Evolutionary conservation across 2,888 invertebrate species (phyloP).

Genomic region (Gastrophysa polygoni): DNA sequence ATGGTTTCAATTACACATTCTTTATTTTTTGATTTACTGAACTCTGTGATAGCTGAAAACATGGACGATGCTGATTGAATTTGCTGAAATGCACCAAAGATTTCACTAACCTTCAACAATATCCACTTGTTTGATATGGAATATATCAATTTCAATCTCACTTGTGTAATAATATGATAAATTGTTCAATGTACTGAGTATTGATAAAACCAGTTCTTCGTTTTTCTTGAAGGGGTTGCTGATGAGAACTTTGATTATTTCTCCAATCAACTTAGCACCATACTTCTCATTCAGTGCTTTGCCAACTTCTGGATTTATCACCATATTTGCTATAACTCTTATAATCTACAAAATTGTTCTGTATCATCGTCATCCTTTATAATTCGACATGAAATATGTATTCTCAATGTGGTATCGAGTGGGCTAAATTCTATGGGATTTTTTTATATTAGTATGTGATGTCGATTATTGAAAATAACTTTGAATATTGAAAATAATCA

Average conservation of each 20-base stretch:
- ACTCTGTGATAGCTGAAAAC: conserved; percentile 56
- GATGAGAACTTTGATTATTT: conserved; percentile 57
- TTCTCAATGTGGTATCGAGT: background rate
- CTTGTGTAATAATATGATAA: conserved; percentile 75
- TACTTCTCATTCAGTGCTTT: conserved; percentile 63
- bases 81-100: background rate
- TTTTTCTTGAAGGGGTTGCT: conserved; percentile 62
- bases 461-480: no score
- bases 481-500: no score
- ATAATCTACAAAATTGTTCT: conserved; percentile 65
- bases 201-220: conserved; percentile 78
- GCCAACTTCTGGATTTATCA: conserved; percentile 79
- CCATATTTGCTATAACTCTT: conserved; percentile 84
- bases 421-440: no score
- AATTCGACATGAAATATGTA: background rate
- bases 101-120: conserved; percentile 58
- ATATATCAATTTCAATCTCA: conserved; percentile 56
- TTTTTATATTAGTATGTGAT: no score
- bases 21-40: conserved; percentile 57
- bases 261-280: conserved; percentile 55
- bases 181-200: conserved; percentile 83
- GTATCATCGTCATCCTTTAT: no score
- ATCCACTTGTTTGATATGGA: conserved; percentile 60
- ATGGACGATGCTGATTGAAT: background rate
- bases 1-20: conserved; percentile 72